A percentile compares a stretch with the other conserved stretches of the same genome.
These are phyloP conservation scores for Marmota flaviventris DNA, from an alignment of 2,113 vertebrate species.

Conservation along the genomic window DNA sequence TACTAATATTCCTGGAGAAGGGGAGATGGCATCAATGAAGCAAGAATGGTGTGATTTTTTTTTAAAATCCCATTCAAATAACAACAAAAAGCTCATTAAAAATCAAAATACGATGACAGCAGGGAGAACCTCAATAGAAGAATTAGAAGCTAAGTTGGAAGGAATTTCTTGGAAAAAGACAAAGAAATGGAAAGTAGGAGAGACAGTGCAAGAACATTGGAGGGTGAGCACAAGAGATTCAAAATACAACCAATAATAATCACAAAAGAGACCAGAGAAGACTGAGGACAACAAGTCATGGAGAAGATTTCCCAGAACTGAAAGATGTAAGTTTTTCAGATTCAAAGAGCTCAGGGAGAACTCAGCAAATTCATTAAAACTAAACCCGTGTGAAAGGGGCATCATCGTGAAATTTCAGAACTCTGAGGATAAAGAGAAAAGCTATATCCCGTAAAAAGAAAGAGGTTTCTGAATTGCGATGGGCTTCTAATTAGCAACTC, in stretches of 20 bases:
- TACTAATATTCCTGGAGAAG: background rate
- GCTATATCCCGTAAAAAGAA: background rate
- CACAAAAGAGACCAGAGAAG: background rate
- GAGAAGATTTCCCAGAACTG: background rate
- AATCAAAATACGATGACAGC: background rate
- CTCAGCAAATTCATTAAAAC: background rate
- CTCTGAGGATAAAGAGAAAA: background rate
- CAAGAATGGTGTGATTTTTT: background rate
- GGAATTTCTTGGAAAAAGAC: conserved; percentile 1
- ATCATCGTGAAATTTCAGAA: background rate
- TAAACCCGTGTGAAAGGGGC: background rate
- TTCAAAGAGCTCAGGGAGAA: background rate
- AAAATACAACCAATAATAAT: background rate
- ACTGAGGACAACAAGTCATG: background rate
- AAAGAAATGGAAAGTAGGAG: background rate
- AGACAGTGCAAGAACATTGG: background rate
- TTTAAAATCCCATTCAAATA: background rate
- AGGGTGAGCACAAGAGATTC: background rate
- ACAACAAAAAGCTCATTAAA: background rate
- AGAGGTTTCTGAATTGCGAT: background rate
- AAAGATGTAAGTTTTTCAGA: background rate
- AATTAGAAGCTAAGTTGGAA: background rate
- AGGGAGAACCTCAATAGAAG: background rate
- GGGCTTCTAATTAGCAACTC: background rate
- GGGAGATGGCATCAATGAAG: background rate